Evolutionary conservation across 2,888 invertebrate species (phyloP), one percentile per base, ranked within the genome.

Genomic region (Halocaridina rubra): DNA sequence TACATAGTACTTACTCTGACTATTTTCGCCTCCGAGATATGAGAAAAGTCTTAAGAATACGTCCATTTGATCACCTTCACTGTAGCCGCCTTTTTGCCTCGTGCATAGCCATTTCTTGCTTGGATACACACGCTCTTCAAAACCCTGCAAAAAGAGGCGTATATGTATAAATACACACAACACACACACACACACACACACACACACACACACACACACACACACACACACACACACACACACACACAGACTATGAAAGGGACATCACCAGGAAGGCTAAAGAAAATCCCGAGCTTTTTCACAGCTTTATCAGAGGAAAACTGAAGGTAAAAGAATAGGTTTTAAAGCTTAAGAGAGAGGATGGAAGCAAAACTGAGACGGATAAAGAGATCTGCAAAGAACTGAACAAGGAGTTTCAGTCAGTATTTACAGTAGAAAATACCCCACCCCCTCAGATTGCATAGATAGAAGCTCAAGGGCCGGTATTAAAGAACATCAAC

Each of bases 91-190:
- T 5, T 16, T 29, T 4, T 79, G 69, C 19, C 67, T n/a, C 3
- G 79, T 79, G 39, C 79, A 79, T 0, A 39, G 39, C 79, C 79
- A 79, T 8, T 69, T 39, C 7, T 22, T 27, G 24, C 33, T 24
- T 10, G 67, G 67, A 64, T 79, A 79, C 33, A 69, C 22, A 5
- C 79, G 67, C 69, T 79, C 79, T 19, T 79, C 46, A 53, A 24
- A 79, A 32, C 59, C 79, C 33, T 76, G 76, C 10, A n/a, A 16
- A 2, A 16, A 29, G 22, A 3, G 1, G 2, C 13, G 59, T 7
- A 59, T 16, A 1, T 69, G 3, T 4, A 27, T 69, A 29, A 7
- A 16, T 27, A 27, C 3, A 69, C 13, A 10, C 13, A 13, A 69
- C 29, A 5, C 5, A 24, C 3, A 7, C 5, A 10, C 16, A 22